These are phyloP conservation scores for Furnarius figulus DNA, from an alignment of 2,113 vertebrate genomes.

Conservation along the genomic window DNA sequence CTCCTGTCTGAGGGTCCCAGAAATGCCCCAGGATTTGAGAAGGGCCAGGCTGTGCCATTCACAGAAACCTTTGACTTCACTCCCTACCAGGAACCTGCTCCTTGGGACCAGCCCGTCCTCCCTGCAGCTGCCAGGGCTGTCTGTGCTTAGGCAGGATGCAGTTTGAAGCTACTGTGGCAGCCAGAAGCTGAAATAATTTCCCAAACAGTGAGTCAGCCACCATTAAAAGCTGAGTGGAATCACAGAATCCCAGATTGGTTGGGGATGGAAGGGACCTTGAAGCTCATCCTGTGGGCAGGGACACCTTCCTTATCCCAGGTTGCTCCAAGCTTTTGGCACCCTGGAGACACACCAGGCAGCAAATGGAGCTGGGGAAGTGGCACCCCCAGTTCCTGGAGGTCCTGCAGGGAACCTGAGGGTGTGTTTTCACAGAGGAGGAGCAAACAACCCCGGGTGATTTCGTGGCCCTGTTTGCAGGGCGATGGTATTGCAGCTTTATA, in stretches of 20 bases:
- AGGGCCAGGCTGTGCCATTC: neutral
- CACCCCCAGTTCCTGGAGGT: neutral
- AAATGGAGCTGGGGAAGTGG: neutral
- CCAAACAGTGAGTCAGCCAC: neutral
- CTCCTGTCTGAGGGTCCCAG: neutral
- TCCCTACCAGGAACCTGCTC: neutral
- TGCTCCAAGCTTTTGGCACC: neutral
- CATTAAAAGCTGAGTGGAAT: neutral
- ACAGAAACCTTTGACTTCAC: accelerated
- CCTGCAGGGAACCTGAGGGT: neutral
- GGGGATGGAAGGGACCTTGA: neutral
- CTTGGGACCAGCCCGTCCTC: neutral
- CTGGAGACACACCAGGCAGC: neutral
- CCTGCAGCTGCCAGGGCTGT: accelerated
- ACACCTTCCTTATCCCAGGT: neutral
- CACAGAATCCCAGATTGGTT: neutral
- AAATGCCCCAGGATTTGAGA: neutral
- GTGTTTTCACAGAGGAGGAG: neutral
- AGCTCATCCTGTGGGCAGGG: neutral
- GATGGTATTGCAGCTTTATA: neutral
- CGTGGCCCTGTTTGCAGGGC: neutral
- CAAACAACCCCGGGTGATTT: accelerated
- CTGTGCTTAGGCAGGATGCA: neutral
- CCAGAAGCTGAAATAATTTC: neutral
- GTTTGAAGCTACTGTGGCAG: neutral